Evolutionary conservation across 30 jellyfish, hydroid and myxozoan species (phyloP).

Genomic region (Cassiopea xamachana): DNA sequence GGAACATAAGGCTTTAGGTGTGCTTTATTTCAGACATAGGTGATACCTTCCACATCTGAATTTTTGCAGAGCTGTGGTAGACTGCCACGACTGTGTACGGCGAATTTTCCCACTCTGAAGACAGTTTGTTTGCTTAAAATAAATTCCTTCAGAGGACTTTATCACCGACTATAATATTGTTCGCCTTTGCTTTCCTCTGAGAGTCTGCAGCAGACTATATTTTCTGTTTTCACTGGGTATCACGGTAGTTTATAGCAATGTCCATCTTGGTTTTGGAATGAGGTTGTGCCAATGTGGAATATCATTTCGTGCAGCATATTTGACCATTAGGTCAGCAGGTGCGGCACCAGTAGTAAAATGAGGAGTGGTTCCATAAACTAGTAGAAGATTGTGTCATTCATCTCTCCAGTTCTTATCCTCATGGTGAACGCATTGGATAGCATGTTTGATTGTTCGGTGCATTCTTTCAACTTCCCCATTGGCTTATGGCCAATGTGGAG

Average conservation of each 20-base stretch:
- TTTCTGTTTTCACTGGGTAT: background rate
- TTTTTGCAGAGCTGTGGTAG: background rate
- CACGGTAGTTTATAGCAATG: background rate
- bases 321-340: background rate
- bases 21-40: background rate
- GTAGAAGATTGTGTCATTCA: background rate
- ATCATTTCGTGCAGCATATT: background rate
- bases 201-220: background rate
- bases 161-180: background rate
- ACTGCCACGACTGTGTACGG: background rate
- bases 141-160: background rate
- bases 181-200: background rate
- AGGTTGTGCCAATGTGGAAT: background rate
- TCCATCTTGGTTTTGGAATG: background rate
- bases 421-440: conserved; percentile 10
- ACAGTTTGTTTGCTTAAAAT: background rate
- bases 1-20: background rate
- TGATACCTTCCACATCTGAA: background rate
- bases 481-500: conserved; percentile 25
- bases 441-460: conserved; percentile 1
- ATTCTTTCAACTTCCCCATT: conserved; percentile 28
- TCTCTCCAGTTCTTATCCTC: background rate
- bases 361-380: background rate
- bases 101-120: background rate
- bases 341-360: background rate